Evolutionary conservation across 2,113 vertebrate species (phyloP).

Genomic region (Leptobrachium leishanense): DNA sequence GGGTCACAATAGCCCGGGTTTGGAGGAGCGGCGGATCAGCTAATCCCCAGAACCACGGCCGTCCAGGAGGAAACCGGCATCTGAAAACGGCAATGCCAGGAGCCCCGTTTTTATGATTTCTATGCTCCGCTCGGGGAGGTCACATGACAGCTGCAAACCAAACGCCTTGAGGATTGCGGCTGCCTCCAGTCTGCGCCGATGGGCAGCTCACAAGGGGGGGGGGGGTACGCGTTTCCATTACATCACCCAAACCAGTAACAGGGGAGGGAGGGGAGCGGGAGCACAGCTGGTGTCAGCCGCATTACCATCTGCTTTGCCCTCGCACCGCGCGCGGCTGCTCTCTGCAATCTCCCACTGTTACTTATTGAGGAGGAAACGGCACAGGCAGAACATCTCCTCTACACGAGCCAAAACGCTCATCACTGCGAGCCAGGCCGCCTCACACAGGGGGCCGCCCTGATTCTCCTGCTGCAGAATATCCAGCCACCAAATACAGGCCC

Average conservation of each 20-base stretch:
- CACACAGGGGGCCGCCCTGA: background rate
- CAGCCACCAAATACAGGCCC: too few species aligned
- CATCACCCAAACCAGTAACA: slow-evolving; percentile 73
- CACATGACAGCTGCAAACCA: slow-evolving; percentile 75
- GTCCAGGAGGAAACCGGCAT: slow-evolving; percentile 46
- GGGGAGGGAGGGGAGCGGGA: slow-evolving; percentile 58
- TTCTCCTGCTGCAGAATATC: too few species aligned
- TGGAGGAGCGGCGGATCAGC: slow-evolving; percentile 6
- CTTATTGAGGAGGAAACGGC: slow-evolving; percentile 34
- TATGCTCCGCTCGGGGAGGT: slow-evolving; percentile 68
- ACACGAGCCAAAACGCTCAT: slow-evolving; percentile 51
- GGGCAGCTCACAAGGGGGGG: slow-evolving; percentile 61
- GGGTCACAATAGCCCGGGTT: too few species aligned
- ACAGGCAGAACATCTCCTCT: slow-evolving; percentile 42
- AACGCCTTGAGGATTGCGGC: slow-evolving; percentile 68
- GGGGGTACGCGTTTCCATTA: slow-evolving; percentile 85
- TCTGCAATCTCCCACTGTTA: slow-evolving; percentile 71
- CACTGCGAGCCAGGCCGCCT: slow-evolving; percentile 9
- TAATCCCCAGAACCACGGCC: background rate
- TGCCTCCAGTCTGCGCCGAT: slow-evolving; percentile 70
- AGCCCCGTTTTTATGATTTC: slow-evolving; percentile 56
- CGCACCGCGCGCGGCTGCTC: slow-evolving; percentile 75
- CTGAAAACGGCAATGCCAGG: slow-evolving; percentile 62
- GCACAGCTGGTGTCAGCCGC: slow-evolving; percentile 91
- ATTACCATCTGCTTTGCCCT: slow-evolving; percentile 86